Evolutionary conservation across 2,113 vertebrate species (phyloP).

Genomic region (Shinisaurus crocodilurus): DNA sequence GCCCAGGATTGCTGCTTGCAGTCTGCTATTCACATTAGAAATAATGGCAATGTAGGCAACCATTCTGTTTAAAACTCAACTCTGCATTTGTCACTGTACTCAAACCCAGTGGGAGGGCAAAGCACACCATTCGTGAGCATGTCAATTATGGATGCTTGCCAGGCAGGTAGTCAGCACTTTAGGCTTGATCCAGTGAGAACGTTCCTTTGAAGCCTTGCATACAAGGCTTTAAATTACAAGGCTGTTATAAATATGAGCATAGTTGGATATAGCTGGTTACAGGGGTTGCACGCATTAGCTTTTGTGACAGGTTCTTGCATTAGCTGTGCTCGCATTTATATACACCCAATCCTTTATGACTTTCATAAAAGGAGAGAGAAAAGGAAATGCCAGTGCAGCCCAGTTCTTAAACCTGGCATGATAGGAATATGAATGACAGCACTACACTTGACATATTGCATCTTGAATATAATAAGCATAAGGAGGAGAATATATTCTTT

Average conservation of each 20-base stretch:
- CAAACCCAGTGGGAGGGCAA: not conserved
- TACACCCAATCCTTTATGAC: not conserved
- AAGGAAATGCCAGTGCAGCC: not conserved
- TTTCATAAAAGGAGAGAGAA: not conserved
- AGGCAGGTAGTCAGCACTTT: not conserved
- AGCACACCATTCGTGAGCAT: not conserved
- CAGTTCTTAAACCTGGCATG: not conserved
- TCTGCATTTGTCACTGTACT: fast-evolving
- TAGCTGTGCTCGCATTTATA: not conserved
- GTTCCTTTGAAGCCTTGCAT: not conserved
- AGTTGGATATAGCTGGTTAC: not conserved
- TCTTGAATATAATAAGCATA: conserved; percentile 9
- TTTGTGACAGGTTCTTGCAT: not conserved
- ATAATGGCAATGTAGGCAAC: fast-evolving
- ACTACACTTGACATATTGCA: not conserved
- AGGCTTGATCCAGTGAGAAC: conserved; percentile 30
- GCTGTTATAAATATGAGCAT: not conserved
- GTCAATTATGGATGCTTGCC: not conserved
- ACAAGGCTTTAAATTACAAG: conserved; percentile 29
- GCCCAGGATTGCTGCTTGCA: fast-evolving
- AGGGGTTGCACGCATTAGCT: conserved; percentile 2
- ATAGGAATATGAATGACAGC: conserved; percentile 14
- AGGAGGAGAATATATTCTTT: not conserved
- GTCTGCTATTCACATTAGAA: fast-evolving
- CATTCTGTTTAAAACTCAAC: not conserved